These are phyloP conservation scores for human DNA, from an alignment of 2,113 vertebrate genomes.

Conservation along the genomic window GRCh38 chr9:79877501-79878000, in stretches of 20 bases:
- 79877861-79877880: not conserved
- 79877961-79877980: not conserved
- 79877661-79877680: not conserved
- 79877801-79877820: not conserved
- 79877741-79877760: not conserved
- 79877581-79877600: not conserved
- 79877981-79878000: not conserved
- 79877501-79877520: not conserved
- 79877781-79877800: not conserved
- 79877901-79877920: not conserved
- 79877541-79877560: not conserved
- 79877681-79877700: not conserved
- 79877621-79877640: not conserved
- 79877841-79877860: not conserved
- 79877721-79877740: not conserved
- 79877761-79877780: conserved; percentile 2
- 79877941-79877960: not conserved
- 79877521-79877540: not conserved
- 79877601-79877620: not conserved
- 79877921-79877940: not conserved
- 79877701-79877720: not conserved
- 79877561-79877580: not conserved
- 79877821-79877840: not conserved
- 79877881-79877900: not conserved
- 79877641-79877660: not conserved